Evolutionary conservation across 1,140 invertebrate genomes (phyloP).

Genomic region (Drosophila fuyamai): DNA sequence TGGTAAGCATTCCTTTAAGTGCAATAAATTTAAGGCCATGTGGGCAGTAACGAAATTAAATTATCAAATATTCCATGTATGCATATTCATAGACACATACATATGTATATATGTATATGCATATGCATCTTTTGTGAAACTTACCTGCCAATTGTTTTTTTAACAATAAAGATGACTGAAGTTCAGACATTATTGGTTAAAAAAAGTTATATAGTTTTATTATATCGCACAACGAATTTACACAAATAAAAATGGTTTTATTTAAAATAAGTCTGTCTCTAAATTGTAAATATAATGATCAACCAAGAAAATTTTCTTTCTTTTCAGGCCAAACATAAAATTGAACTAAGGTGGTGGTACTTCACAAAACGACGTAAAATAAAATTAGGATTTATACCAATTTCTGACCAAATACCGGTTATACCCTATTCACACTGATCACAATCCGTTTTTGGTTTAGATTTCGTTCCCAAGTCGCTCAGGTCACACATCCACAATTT

Average conservation of each 20-base stretch:
- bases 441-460: too few relatives aligned
- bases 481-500: too few relatives aligned
- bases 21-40: background rate
- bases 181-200: constrained; percentile 91
- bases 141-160: constrained; percentile 98
- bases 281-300: constrained; percentile 33
- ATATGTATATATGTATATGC: constrained; percentile 5
- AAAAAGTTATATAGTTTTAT: constrained; percentile 24
- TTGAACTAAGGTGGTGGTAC: constrained; percentile 7
- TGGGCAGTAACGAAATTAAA: background rate
- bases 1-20: background rate
- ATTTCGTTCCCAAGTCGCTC: too few relatives aligned
- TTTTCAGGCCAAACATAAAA: constrained; percentile 31
- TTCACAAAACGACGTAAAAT: background rate
- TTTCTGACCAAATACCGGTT: background rate
- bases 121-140: constrained; percentile 29
- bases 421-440: too few relatives aligned
- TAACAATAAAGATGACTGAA: constrained; percentile 96
- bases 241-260: constrained; percentile 49
- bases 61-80: background rate
- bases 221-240: constrained; percentile 31
- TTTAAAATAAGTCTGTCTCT: constrained; percentile 14
- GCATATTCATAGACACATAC: background rate
- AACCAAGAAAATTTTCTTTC: constrained; percentile 56
- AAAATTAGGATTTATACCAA: background rate